These are phyloP conservation scores for Cybosia mesomella DNA, from an alignment of 2,888 invertebrate genomes.

Conservation along the genomic window DNA sequence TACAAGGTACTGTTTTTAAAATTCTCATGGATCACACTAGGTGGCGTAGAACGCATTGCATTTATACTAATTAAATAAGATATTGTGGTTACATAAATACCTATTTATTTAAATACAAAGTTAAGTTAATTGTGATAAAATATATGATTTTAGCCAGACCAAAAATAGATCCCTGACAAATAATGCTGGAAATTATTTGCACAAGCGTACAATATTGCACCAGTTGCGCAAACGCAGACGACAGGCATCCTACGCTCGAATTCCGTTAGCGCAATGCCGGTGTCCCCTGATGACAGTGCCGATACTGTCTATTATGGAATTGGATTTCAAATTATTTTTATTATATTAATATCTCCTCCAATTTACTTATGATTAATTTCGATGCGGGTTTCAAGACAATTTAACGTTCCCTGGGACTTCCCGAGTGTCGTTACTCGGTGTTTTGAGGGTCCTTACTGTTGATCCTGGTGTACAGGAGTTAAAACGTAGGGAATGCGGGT, in stretches of 20 bases:
- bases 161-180: background rate
- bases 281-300: constrained; percentile 21
- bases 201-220: background rate
- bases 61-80: background rate
- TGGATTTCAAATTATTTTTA: background rate
- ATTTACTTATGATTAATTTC: too few relatives aligned
- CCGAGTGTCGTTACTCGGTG: too few relatives aligned
- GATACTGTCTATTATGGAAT: background rate
- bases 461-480: too few relatives aligned
- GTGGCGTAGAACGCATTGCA: constrained; percentile 39
- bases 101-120: background rate
- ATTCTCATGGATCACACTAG: constrained; percentile 47
- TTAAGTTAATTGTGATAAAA: background rate
- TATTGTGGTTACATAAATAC: background rate
- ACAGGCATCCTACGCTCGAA: constrained; percentile 69
- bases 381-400: too few relatives aligned
- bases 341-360: too few relatives aligned
- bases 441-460: too few relatives aligned
- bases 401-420: too few relatives aligned
- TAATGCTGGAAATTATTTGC: constrained; percentile 10
- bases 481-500: too few relatives aligned
- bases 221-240: constrained; percentile 60
- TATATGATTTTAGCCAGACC: background rate
- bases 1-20: constrained; percentile 3
- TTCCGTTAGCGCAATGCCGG: constrained; percentile 52